Evolutionary conservation across 2,797 vertebrate genomes (phyloP), one percentile per base, ranked within the genome.

Genomic region (Esox masquinongy): DNA sequence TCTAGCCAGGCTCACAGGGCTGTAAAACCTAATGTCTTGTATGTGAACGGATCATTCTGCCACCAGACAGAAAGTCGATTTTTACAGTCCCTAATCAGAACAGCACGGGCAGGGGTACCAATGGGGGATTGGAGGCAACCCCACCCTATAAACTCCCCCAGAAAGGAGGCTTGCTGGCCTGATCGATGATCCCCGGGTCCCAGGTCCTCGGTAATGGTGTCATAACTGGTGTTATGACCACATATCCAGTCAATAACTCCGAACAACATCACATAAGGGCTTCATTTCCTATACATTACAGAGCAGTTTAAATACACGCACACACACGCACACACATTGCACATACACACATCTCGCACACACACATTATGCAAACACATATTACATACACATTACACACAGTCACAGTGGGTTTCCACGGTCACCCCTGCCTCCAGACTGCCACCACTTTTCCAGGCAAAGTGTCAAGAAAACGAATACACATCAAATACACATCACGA

Each of bases 71-170:
- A 82, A 88, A 89, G 85, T 88, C 85, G 72, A 86, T 90, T 88
- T 90, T 91, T 88, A 88, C 86, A 63, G 1, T 87, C 87, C 79
- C 80, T 88, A 88, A 91, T 90, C 83, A 91, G 81, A 87, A 79
- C 81, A 80, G 76, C 36, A 50, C 14, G n/a, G 77, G 72, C 68
- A 1, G 1, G 34, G 77, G 31, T 70, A 9, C 63, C 66, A 2
- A 47, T n/a, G 61, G 76, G 70, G 77, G 74, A 73, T 61, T 59
- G 47, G 74, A 3, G 3, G 36, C 6, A 7, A 39, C 61, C 17
- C 66, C 49, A 43, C 47, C 81, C 63, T 72, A 79, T 80, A 69
- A 63, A 73, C 74, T 73, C 72, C 36, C 36, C 68, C 34, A 59
- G 43, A 75, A 74, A 82, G 51, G 75, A 73, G 71, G 74, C 63